Base-by-base conservation (phyloP, 2,888 invertebrate genomes). In the Exephanes ischioxanthus region DNA sequence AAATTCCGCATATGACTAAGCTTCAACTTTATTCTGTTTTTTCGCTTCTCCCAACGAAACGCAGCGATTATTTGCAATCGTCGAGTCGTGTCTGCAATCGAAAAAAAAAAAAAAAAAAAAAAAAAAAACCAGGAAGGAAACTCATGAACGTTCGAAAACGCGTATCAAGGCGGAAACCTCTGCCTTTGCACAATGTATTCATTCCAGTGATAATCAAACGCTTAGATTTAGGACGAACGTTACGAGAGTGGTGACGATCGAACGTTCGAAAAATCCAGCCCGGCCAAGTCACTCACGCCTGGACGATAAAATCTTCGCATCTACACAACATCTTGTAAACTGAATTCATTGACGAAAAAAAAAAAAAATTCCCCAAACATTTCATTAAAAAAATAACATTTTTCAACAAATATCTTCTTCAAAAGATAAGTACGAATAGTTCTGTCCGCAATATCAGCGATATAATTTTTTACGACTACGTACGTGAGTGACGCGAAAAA, bases 161-260 rank as follows among this genome's bases (percentile, higher is more conserved):
- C 78, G 48, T 26, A 14, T 75, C 30, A 70, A 76, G 55, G 37
- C 30, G 19, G 70, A 66, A 63, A 53, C 48, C 78, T 83, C 68
- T 61, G 76, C 53, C 66, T 76, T 30, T 84, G 81, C 77, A 86
- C 77, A 67, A 87, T 82, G 75, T 88, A 87, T 88, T 88, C 87
- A 89, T 89, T 90, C 87, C 89, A 89, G 86, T 88, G 87, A 87
- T 85, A 84, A 86, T 83, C 82, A 86, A 88, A 80, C 83, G 67
- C 67, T 76, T 80, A 85, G 79, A 76, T 58, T 68, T 72, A 80
- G 71, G 26, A 80, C 66, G 75, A 71, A 72, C 66, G 75, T 70
- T 51, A 79, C 33, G 55, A 30, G 72, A 61, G 48, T 37, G 53
- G 53, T 33, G 48, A 78, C 68, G 73, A 73, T 63, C 66, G 70